A percentile compares a stretch with the other conserved stretches of the same genome.
These are phyloP conservation scores for Lophius americanus DNA, from an alignment of 2,797 vertebrate genomes.

Conservation along the genomic window DNA sequence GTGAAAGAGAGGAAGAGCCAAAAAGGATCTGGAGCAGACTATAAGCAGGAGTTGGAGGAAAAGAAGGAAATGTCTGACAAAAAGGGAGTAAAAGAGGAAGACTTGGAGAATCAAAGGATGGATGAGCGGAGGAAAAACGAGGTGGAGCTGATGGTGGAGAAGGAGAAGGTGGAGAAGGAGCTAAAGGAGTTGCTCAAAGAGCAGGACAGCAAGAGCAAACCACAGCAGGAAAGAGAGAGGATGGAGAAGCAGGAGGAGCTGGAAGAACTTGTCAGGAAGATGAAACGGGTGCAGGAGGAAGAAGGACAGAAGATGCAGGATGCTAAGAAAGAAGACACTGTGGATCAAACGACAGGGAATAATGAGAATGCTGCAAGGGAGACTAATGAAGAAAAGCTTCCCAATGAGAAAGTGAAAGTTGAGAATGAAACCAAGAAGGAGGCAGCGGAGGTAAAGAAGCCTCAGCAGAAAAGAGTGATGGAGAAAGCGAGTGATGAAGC, in stretches of 20 bases:
- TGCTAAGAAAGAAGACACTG: conserved; percentile 25
- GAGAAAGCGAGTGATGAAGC: conserved; percentile 88
- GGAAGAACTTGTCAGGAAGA: conserved; percentile 76
- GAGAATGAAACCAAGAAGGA: conserved; percentile 36
- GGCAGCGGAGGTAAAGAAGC: conserved; percentile 68
- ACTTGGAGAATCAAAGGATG: conserved; percentile 56
- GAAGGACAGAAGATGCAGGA: conserved; percentile 43
- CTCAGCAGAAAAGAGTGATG: conserved; percentile 82
- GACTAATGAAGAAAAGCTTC: conserved; percentile 23
- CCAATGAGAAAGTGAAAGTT: conserved; percentile 36
- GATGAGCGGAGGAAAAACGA: conserved; percentile 69
- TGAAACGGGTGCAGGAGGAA: conserved; percentile 69
- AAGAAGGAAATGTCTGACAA: conserved; percentile 26
- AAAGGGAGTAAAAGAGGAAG: conserved; percentile 26
- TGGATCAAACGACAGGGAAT: not conserved
- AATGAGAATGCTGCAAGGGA: conserved; percentile 11
- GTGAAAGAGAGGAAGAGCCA: conserved; percentile 64
- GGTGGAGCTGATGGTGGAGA: conserved; percentile 75
- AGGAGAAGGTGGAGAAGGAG: conserved; percentile 76
- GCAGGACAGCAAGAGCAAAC: conserved; percentile 60
- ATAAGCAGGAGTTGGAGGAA: conserved; percentile 33
- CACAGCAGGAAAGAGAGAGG: conserved; percentile 68
- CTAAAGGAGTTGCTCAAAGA: conserved; percentile 65
- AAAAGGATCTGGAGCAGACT: conserved; percentile 31
- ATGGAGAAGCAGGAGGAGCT: conserved; percentile 80